Evolutionary conservation across 1,140 invertebrate species (phyloP).

Genomic region (Andrena cerasifolii): DNA sequence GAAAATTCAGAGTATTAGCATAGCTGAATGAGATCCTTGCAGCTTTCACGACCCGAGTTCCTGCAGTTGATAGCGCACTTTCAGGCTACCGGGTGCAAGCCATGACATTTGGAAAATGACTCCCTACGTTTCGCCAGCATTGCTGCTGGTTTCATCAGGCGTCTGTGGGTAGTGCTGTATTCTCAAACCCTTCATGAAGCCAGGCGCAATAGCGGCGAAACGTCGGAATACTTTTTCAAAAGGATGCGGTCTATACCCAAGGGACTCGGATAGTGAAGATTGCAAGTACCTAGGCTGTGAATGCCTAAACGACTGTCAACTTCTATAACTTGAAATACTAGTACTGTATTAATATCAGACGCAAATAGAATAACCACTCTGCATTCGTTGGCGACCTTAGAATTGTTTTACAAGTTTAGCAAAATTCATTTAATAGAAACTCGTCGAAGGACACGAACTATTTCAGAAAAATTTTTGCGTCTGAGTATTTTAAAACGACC

Average conservation of each 20-base stretch:
- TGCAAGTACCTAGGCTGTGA: not conserved
- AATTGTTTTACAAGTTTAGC: too few relatives aligned
- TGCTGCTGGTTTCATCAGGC: too few relatives aligned
- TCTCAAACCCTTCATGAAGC: not conserved
- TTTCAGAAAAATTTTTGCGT: too few relatives aligned
- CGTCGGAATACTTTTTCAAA: slow-evolving; percentile 1
- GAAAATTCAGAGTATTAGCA: not conserved
- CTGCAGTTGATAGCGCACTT: slow-evolving; percentile 2
- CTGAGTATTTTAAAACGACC: too few relatives aligned
- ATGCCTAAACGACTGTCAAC: not conserved
- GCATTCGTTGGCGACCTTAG: too few relatives aligned
- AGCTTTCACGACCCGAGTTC: not conserved
- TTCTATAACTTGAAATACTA: too few relatives aligned
- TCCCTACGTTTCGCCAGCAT: not conserved
- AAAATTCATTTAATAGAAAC: too few relatives aligned
- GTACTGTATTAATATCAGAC: too few relatives aligned
- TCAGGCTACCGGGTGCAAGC: not conserved
- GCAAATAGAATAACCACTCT: too few relatives aligned
- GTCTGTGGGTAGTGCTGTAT: not conserved
- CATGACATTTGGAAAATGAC: slow-evolving; percentile 9
- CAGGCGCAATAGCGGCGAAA: not conserved
- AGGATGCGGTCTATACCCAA: not conserved
- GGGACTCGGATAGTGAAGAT: too few relatives aligned
- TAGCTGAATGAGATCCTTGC: not conserved
- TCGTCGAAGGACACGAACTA: too few relatives aligned